Evolutionary conservation across 2,113 vertebrate species (phyloP).

Genomic region (Tetrax tetrax): DNA sequence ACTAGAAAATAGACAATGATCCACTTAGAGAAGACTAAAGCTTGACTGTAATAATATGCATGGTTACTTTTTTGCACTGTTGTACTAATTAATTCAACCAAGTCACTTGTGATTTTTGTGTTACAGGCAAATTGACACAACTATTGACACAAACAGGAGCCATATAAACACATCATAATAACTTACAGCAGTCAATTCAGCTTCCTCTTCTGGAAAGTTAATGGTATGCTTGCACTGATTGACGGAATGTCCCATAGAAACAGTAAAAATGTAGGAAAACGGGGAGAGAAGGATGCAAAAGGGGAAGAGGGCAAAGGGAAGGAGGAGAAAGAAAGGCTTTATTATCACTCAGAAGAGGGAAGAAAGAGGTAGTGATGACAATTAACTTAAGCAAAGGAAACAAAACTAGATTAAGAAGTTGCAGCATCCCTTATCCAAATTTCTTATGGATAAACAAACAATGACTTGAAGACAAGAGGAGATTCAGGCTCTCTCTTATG

Average conservation of each 20-base stretch:
- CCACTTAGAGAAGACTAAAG: background rate
- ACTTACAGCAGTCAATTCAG: conserved; percentile 86
- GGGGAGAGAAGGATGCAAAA: background rate
- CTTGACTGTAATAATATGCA: background rate
- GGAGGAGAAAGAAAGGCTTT: conserved; percentile 42
- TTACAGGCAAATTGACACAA: background rate
- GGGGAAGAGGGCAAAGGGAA: conserved; percentile 37
- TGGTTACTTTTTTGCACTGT: background rate
- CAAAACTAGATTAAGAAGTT: background rate
- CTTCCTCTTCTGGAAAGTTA: conserved; percentile 81
- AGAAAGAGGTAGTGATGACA: background rate
- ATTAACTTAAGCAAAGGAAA: conserved; percentile 11
- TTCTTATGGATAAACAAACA: background rate
- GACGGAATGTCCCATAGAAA: conserved; percentile 77
- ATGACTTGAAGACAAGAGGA: background rate
- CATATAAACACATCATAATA: background rate
- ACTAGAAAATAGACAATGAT: background rate
- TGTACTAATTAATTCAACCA: background rate
- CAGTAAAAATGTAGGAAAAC: conserved; percentile 69
- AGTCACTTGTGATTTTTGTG: background rate
- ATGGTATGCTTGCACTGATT: conserved; percentile 78
- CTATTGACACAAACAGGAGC: background rate
- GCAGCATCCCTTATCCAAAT: background rate
- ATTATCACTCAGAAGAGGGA: conserved; percentile 39
- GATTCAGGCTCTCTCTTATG: background rate